Conservation (phyloP, 2,888 invertebrate species). For the Lasius platythorax region DNA sequence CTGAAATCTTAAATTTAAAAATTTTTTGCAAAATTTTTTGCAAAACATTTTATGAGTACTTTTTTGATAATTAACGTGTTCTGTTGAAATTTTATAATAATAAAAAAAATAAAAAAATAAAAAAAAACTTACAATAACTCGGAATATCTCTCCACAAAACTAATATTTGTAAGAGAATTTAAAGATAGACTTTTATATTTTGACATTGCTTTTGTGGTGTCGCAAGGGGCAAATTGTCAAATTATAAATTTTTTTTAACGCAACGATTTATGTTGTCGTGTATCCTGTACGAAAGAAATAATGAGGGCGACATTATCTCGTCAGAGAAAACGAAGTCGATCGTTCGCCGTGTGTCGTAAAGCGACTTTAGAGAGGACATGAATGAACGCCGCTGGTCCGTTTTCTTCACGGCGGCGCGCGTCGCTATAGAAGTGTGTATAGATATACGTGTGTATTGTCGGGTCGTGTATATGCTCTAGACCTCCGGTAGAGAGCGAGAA, state of each 20-base stretch:
- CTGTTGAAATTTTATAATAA: neutral
- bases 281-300: slow-evolving; percentile 10
- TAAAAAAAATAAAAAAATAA: no score
- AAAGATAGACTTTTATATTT: neutral
- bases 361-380: slow-evolving; percentile 57
- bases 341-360: slow-evolving; percentile 44
- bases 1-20: neutral
- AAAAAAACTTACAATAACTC: neutral
- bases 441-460: slow-evolving; percentile 2
- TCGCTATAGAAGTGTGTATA: slow-evolving; percentile 30
- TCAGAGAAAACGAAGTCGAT: slow-evolving; percentile 44
- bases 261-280: neutral
- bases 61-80: neutral
- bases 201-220: neutral
- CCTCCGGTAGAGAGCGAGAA: slow-evolving; percentile 46
- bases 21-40: neutral
- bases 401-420: slow-evolving; percentile 51
- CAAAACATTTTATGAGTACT: neutral
- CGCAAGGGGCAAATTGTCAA: neutral
- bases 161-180: neutral
- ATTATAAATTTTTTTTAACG: neutral
- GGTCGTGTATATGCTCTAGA: slow-evolving; percentile 41
- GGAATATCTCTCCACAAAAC: neutral
- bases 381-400: slow-evolving; percentile 66
- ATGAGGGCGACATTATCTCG: slow-evolving; percentile 5